Conservation (phyloP, 2,797 vertebrate genomes). For the Avahi laniger region DNA sequence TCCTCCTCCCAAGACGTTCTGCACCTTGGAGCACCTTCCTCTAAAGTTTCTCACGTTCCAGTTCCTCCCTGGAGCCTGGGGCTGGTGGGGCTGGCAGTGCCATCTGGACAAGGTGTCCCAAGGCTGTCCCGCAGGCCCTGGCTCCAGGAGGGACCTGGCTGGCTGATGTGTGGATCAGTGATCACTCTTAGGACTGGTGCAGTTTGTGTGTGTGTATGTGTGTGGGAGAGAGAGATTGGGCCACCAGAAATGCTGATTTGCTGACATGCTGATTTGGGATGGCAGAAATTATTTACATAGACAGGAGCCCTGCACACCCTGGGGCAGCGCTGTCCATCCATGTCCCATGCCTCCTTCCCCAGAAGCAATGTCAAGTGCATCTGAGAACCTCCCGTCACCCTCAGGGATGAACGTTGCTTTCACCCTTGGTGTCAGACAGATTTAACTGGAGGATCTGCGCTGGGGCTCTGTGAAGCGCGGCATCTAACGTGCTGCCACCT, state of each 20-base stretch:
- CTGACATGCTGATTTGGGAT: not conserved
- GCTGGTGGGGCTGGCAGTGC: not conserved
- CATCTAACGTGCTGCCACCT: not conserved
- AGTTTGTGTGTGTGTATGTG: not conserved
- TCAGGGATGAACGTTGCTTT: not conserved
- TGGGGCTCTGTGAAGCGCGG: not conserved
- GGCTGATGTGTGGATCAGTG: not conserved
- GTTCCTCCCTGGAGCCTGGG: not conserved
- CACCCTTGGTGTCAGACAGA: not conserved
- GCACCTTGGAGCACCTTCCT: not conserved
- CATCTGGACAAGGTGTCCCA: not conserved
- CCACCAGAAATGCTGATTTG: not conserved
- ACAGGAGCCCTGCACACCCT: not conserved
- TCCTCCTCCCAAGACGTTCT: not conserved
- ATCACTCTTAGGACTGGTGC: not conserved
- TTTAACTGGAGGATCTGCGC: not conserved
- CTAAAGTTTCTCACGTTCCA: not conserved
- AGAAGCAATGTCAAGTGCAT: not conserved
- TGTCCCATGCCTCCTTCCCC: not conserved
- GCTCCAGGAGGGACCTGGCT: not conserved
- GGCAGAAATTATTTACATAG: not conserved
- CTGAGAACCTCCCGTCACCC: not conserved
- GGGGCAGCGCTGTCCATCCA: not conserved
- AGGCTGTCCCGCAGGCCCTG: not conserved
- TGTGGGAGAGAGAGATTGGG: not conserved